phyloP scores from a whole-genome alignment of 2,797 vertebrate species.

The Lagocephalus sceleratus region DNA sequence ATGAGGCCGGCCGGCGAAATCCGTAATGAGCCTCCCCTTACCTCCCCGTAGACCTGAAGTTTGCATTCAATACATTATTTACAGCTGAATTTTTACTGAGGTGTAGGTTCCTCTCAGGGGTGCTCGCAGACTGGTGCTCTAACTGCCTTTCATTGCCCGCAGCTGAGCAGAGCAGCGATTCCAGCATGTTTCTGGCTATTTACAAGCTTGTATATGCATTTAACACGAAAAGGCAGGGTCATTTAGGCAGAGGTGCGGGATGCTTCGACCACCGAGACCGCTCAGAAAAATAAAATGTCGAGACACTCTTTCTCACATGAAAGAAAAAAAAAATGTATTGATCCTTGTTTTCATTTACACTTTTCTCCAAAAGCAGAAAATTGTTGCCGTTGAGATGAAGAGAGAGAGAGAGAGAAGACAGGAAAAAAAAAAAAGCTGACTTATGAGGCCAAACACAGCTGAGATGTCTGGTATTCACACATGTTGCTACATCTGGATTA shows the following conservation, averaged over 20 bases:
- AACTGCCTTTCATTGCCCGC: slow-evolving; percentile 63
- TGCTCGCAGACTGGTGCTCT: slow-evolving; percentile 68
- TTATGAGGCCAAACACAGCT: too few relatives aligned
- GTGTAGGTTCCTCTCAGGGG: slow-evolving; percentile 72
- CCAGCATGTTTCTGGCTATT: slow-evolving; percentile 41
- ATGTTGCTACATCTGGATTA: too few relatives aligned
- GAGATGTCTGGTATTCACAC: too few relatives aligned
- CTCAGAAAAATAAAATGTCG: too few relatives aligned
- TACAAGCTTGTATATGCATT: slow-evolving; percentile 26
- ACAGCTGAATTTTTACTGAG: slow-evolving; percentile 73
- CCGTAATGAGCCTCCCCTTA: slow-evolving; percentile 71
- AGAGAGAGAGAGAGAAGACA: too few relatives aligned
- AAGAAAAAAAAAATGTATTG: too few relatives aligned
- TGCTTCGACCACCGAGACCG: background rate
- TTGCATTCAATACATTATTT: slow-evolving; percentile 81
- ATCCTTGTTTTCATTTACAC: too few relatives aligned
- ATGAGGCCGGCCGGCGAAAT: slow-evolving; percentile 69
- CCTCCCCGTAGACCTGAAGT: slow-evolving; percentile 74
- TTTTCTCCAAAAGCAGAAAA: too few relatives aligned
- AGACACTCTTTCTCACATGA: too few relatives aligned
- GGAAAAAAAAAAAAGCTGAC: too few relatives aligned
- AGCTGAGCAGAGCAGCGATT: slow-evolving; percentile 47
- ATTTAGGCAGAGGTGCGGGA: slow-evolving; percentile 9
- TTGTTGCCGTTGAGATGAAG: too few relatives aligned
- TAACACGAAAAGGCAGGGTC: slow-evolving; percentile 13